Evolutionary conservation across 2,888 invertebrate species (phyloP).

Genomic region (Drosophila leonis): DNA sequence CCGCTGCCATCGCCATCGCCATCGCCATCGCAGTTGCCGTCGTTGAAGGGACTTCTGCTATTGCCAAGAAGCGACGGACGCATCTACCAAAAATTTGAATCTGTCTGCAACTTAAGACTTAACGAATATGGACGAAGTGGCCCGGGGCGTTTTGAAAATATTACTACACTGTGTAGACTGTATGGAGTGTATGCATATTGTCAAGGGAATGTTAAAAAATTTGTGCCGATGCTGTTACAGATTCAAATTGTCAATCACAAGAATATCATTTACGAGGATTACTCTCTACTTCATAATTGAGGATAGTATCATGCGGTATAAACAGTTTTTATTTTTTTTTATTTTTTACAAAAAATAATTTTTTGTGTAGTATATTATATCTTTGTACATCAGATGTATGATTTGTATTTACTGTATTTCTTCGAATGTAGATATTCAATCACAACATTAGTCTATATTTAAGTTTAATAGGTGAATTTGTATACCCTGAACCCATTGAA

Average conservation of each 20-base stretch:
- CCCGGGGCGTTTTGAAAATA: slow-evolving; percentile 75
- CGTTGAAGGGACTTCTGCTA: slow-evolving; percentile 35
- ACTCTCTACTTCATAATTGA: background rate
- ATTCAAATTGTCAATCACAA: slow-evolving; percentile 68
- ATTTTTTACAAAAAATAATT: too few species aligned
- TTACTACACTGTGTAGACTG: slow-evolving; percentile 53
- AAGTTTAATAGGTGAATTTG: too few species aligned
- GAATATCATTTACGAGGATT: slow-evolving; percentile 37
- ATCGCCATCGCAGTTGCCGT: slow-evolving; percentile 11
- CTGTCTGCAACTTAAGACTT: slow-evolving; percentile 82
- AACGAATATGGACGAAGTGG: slow-evolving; percentile 81
- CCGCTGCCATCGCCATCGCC: slow-evolving; percentile 5
- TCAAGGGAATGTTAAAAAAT: slow-evolving; percentile 47
- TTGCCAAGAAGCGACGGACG: slow-evolving; percentile 45
- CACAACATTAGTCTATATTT: too few species aligned
- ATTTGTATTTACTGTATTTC: too few species aligned
- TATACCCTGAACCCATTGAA: too few species aligned
- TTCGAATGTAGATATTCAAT: too few species aligned
- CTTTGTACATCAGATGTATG: too few species aligned
- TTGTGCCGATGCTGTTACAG: slow-evolving; percentile 53
- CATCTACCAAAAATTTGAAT: slow-evolving; percentile 81
- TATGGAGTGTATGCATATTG: slow-evolving; percentile 14
- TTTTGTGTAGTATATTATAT: too few species aligned
- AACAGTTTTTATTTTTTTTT: too few species aligned
- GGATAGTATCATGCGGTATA: background rate